phyloP scores from a whole-genome alignment of 2,888 invertebrate genomes.

The Eupithecia exiguata region DNA sequence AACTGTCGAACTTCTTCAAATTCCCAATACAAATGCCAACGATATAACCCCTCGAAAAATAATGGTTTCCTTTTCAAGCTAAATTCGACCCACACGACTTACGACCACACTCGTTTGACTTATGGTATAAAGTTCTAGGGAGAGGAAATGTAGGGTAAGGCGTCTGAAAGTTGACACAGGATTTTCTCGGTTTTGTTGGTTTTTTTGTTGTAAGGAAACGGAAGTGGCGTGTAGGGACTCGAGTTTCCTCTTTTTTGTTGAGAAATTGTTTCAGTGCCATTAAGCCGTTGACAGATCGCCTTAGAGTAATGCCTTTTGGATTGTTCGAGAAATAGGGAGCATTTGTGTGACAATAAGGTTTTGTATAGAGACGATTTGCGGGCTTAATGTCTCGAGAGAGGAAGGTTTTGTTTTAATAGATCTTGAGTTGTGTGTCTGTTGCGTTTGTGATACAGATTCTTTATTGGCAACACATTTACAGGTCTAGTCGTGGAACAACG shows the following conservation, averaged over 20 bases:
- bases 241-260: constrained; percentile 82
- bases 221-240: constrained; percentile 78
- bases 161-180: constrained; percentile 62
- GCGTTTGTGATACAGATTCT: not conserved
- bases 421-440: not conserved
- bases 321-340: constrained; percentile 65
- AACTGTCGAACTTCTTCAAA: constrained; percentile 84
- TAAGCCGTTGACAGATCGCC: constrained; percentile 83
- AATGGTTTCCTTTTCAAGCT: constrained; percentile 76
- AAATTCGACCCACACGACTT: constrained; percentile 31
- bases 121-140: constrained; percentile 45
- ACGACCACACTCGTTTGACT: constrained; percentile 10
- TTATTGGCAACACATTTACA: too few relatives aligned
- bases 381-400: constrained; percentile 33
- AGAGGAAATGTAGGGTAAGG: constrained; percentile 56
- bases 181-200: constrained; percentile 76
- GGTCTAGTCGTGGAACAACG: too few relatives aligned
- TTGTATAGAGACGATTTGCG: constrained; percentile 49
- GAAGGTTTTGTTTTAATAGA: constrained; percentile 24
- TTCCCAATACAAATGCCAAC: constrained; percentile 81
- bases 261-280: constrained; percentile 82
- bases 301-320: constrained; percentile 74
- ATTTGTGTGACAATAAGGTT: constrained; percentile 66
- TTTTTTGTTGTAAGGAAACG: constrained; percentile 75
- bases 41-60: constrained; percentile 79